Percentiles rank a stretch among this genome's conserved stretches.
phyloP scores from a whole-genome alignment of 2,797 vertebrate species.

The Melanotaenia trifasciata region DNA sequence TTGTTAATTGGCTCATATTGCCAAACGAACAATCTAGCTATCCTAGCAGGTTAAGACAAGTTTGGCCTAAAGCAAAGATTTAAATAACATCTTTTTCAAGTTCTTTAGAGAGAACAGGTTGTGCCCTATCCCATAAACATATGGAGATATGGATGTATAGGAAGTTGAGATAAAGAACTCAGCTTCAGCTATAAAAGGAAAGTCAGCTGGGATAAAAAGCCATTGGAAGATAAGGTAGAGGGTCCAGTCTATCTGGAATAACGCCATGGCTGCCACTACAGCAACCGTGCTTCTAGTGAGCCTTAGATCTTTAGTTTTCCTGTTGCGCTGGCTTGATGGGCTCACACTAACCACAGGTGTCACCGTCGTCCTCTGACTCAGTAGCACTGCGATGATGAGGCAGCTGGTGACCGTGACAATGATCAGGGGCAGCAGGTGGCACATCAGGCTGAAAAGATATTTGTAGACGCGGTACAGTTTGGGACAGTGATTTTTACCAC shows the following conservation, averaged over 20 bases:
- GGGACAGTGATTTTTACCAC: conserved; percentile 61
- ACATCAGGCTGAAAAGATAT: conserved; percentile 63
- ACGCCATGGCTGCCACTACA: conserved; percentile 77
- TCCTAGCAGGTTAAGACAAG: not conserved
- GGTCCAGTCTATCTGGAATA: conserved; percentile 83
- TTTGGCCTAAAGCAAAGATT: not conserved
- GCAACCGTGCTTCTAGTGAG: conserved; percentile 68
- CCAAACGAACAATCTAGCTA: not conserved
- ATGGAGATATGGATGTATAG: conserved; percentile 81
- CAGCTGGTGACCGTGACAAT: conserved; percentile 73
- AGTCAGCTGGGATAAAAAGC: conserved; percentile 13
- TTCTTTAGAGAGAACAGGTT: conserved; percentile 71
- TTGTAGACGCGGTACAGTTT: conserved; percentile 67
- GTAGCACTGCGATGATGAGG: conserved; percentile 72
- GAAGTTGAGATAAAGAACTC: conserved; percentile 77
- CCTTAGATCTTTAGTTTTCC: conserved; percentile 19
- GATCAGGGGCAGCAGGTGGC: conserved; percentile 77
- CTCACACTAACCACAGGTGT: conserved; percentile 8
- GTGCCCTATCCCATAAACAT: conserved; percentile 80
- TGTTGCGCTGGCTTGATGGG: conserved; percentile 6
- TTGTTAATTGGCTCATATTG: not conserved
- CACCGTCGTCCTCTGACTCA: conserved; percentile 58
- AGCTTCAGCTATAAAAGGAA: conserved; percentile 67
- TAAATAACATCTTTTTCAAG: conserved; percentile 38
- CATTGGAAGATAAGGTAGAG: conserved; percentile 78